Evolutionary conservation across 2,113 vertebrate species (phyloP).

Genomic region (Eolophus roseicapilla): DNA sequence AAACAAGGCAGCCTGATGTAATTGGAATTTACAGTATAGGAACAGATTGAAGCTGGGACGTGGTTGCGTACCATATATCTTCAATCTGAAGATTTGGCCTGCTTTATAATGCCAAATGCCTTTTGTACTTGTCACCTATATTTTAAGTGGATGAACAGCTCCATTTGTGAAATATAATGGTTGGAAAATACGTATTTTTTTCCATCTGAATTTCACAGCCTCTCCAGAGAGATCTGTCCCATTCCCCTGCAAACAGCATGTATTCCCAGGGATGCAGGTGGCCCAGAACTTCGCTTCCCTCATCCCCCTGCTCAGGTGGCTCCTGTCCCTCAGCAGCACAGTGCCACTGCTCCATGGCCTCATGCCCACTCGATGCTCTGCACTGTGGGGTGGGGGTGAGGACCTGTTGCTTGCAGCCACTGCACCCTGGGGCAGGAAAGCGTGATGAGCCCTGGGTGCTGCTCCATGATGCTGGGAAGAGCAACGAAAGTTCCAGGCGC

Average conservation of each 20-base stretch:
- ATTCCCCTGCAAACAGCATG: fast-evolving
- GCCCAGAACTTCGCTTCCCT: background rate
- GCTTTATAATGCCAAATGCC: slow-evolving; percentile 40
- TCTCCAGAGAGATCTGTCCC: background rate
- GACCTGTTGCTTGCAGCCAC: background rate
- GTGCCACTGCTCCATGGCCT: background rate
- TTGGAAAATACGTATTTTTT: background rate
- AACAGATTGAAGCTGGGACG: slow-evolving; percentile 28
- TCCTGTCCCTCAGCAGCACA: background rate
- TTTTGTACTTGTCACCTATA: slow-evolving; percentile 59
- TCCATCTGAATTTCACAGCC: background rate
- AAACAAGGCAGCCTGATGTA: slow-evolving; percentile 61
- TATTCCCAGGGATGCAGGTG: background rate
- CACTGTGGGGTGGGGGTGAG: background rate
- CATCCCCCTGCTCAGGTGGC: fast-evolving
- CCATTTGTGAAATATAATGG: background rate
- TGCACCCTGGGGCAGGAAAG: background rate
- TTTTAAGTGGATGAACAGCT: slow-evolving; percentile 54
- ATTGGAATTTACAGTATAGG: slow-evolving; percentile 64
- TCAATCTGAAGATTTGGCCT: slow-evolving; percentile 38
- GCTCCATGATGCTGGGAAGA: background rate
- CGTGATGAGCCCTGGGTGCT: background rate
- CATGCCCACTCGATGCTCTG: fast-evolving
- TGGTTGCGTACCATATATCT: slow-evolving; percentile 30
- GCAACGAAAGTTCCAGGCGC: fast-evolving